Evolutionary conservation across 1,140 invertebrate species (phyloP).

Genomic region (Antheraea pernyi): DNA sequence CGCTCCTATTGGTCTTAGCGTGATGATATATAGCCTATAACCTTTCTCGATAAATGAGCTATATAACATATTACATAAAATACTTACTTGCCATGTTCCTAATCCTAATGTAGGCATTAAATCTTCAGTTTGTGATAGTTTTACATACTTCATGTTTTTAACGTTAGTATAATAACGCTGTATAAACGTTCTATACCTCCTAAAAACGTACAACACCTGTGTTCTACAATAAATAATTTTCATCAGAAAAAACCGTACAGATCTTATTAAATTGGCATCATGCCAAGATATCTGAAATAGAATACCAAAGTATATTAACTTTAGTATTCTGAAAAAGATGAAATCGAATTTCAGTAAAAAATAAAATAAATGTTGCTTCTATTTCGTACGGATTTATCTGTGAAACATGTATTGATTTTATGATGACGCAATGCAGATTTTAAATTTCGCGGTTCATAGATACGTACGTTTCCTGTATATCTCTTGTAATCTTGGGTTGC

Average conservation of each 20-base stretch:
- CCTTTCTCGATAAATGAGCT: too few species aligned
- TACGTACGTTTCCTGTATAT: conserved; percentile 2
- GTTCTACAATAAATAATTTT: conserved; percentile 33
- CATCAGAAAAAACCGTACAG: conserved; percentile 45
- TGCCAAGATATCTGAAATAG: conserved; percentile 35
- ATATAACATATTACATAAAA: not conserved
- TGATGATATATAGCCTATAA: too few species aligned
- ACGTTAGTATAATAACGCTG: conserved; percentile 34
- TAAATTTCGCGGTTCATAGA: conserved; percentile 47
- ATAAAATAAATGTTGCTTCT: not conserved
- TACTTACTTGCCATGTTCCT: conserved; percentile 88
- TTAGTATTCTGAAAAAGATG: not conserved
- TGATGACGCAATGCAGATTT: conserved; percentile 40
- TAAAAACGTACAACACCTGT: conserved; percentile 25
- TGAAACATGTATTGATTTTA: conserved; percentile 57
- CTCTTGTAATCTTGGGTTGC: too few species aligned
- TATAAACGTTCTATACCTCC: conserved; percentile 16
- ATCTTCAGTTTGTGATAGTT: conserved; percentile 66
- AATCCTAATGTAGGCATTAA: conserved; percentile 88
- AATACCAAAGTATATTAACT: not conserved
- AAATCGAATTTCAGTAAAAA: not conserved
- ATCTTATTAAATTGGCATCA: conserved; percentile 46
- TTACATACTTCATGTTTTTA: conserved; percentile 58
- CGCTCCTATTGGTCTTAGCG: too few species aligned
- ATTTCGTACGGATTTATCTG: conserved; percentile 4